These are phyloP conservation scores for Venustaconcha ellipsiformis DNA, from an alignment of 1,140 invertebrate genomes.

Conservation along the genomic window DNA sequence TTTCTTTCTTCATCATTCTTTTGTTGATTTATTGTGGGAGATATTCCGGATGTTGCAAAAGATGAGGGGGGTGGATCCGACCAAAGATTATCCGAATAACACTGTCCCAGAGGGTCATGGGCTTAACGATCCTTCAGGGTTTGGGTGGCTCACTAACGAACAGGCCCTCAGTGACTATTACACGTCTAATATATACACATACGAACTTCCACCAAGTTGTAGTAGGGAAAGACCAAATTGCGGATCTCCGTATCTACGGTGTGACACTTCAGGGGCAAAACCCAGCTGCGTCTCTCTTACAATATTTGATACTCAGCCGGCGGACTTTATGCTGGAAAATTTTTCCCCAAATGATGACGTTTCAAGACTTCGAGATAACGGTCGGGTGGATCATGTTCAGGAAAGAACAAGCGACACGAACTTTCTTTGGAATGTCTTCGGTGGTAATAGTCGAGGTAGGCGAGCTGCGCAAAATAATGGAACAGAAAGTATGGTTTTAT, in stretches of 20 bases:
- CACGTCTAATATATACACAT: conserved; percentile 46
- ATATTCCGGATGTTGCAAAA: conserved; percentile 38
- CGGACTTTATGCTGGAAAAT: no score
- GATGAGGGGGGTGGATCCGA: conserved; percentile 35
- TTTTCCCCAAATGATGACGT: no score
- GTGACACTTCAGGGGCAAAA: conserved; percentile 30
- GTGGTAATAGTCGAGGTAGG: no score
- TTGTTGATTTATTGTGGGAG: conserved; percentile 47
- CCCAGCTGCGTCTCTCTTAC: conserved; percentile 35
- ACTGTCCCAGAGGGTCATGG: conserved; percentile 26
- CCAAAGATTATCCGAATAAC: conserved; percentile 44
- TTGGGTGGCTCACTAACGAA: conserved; percentile 48
- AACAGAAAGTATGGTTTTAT: no score
- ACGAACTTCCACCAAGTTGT: conserved; percentile 52
- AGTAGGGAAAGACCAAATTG: conserved; percentile 41
- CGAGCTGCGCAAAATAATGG: no score
- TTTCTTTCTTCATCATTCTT: conserved; percentile 45
- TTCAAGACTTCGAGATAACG: no score
- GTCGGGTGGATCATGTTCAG: no score
- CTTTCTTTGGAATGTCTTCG: no score
- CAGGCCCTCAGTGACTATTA: conserved; percentile 51
- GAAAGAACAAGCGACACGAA: no score
- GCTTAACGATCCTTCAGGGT: conserved; percentile 40
- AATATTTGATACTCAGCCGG: conserved; percentile 12
- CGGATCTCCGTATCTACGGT: conserved; percentile 43